Base-by-base conservation (phyloP, 2,797 vertebrate genomes). In the Peromyscus aztecus region DNA sequence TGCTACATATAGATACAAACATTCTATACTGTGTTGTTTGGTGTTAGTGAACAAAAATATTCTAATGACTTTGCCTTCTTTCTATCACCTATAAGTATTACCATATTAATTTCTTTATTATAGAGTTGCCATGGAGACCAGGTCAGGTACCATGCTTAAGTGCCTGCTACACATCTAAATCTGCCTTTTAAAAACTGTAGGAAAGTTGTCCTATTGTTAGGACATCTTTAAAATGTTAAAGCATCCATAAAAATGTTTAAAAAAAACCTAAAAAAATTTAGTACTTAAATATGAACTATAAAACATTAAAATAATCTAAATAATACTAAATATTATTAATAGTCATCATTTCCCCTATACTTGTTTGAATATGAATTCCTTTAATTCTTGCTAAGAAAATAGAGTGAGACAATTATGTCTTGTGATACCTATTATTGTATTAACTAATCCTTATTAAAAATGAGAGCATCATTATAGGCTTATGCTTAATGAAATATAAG, bases 401-500 rank as follows among this genome's bases (percentile, higher is more conserved):
- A 59, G 14, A 71, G 12, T 61, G 19, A 94, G n/a, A 46, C 73
- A 83, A 59, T 87, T 94, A 37, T 67, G 10, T 61, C 27, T 83
- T 40, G 24, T 40, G n/a, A 73, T 73, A 8, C 11, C n/a, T 40
- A 40, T 24, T 12, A 90, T 24, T 75, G 78, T 52, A 88, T 67
- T 67, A 67, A 65, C 9, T 31, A 9, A n/a, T 92, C 29, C 49
- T 43, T 83, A 52, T 6, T 83, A 61, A 80, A 90, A 95, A 46
- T 65, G 46, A 55, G 12, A 91, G 24, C 57, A 82, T 46, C 63
- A 94, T 52, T 89, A 55, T n/a, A 92, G 46, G 82, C 1, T 65
- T 67, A 21, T n/a, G 27, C 81, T 90, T 93, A 67, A 29, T 90
- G n/a, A 90, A 92, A 85, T 19, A 52, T n/a, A 63, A 43, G 59